A percentile compares a stretch with the other conserved stretches of the same genome.
phyloP scores from a whole-genome alignment of 2,888 invertebrate species.

The Drosophila pseudotakahashii region DNA sequence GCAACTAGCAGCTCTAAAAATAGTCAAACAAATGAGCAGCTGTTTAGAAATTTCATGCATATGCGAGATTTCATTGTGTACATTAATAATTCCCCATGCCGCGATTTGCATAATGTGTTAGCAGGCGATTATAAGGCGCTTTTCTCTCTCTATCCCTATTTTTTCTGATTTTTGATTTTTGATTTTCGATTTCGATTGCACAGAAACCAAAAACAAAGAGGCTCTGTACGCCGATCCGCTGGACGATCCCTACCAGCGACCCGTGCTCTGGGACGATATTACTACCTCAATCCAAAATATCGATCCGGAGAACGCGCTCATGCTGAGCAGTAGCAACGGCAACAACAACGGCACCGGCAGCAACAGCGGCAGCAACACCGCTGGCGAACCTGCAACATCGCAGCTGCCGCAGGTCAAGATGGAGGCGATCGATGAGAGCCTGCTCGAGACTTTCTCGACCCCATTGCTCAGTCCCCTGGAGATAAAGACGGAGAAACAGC shows the following conservation, averaged over 20 bases:
- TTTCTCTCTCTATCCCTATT: conserved; percentile 21
- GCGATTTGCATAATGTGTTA: conserved; percentile 71
- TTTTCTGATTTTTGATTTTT: neutral
- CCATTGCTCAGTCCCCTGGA: conserved; percentile 91
- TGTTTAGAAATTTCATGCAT: conserved; percentile 78
- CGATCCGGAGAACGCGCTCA: conserved; percentile 95
- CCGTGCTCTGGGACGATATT: conserved; percentile 96
- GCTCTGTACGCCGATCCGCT: conserved; percentile 81
- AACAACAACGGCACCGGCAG: conserved; percentile 55
- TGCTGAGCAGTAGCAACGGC: conserved; percentile 87
- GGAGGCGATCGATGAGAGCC: conserved; percentile 89
- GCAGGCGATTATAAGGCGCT: conserved; percentile 64
- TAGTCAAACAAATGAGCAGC: conserved; percentile 63
- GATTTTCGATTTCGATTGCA: neutral
- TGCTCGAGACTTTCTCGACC: conserved; percentile 88
- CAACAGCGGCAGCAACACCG: conserved; percentile 54
- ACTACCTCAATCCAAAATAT: conserved; percentile 95
- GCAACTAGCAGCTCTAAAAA: conserved; percentile 50
- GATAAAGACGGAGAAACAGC: conserved; percentile 90
- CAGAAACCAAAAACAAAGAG: conserved; percentile 84
- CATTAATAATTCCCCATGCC: conserved; percentile 62
- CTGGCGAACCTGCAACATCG: conserved; percentile 50
- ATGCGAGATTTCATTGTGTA: conserved; percentile 77
- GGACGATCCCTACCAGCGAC: conserved; percentile 94
- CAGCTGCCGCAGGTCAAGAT: conserved; percentile 89